Percentiles rank a stretch among this genome's conserved stretches.
phyloP scores from a whole-genome alignment of 2,797 vertebrate species.

The Carduelis carduelis region DNA sequence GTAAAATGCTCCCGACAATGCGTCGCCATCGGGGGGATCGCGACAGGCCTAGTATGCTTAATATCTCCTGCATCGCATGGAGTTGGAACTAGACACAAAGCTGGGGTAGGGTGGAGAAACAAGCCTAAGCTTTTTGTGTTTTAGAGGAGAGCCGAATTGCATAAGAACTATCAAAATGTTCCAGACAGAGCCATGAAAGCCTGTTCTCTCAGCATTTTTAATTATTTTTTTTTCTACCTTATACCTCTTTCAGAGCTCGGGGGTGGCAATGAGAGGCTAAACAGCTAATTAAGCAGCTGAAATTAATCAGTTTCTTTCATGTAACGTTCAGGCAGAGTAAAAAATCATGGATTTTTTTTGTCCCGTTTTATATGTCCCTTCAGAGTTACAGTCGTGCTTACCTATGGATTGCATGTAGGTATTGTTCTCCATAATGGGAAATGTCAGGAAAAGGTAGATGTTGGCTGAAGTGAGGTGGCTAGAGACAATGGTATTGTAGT shows the following conservation, averaged over 20 bases:
- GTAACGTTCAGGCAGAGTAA: neutral
- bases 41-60: neutral
- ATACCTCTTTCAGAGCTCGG: neutral
- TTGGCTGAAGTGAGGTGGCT: neutral
- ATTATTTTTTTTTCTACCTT: neutral
- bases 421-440: neutral
- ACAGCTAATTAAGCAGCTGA: neutral
- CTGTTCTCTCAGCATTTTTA: neutral
- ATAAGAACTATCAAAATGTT: neutral
- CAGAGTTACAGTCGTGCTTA: neutral
- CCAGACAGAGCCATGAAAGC: neutral
- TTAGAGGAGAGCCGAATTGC: neutral
- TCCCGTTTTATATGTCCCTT: neutral
- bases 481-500: neutral
- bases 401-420: neutral
- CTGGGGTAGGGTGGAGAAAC: neutral
- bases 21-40: neutral
- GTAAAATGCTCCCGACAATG: neutral
- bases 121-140: neutral
- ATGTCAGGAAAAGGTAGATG: neutral
- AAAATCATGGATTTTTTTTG: neutral
- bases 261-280: neutral
- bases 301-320: neutral
- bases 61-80: accelerated
- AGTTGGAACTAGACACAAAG: neutral